These are phyloP conservation scores for Tapirus indicus DNA, from an alignment of 2,797 vertebrate genomes.

Conservation along the genomic window DNA sequence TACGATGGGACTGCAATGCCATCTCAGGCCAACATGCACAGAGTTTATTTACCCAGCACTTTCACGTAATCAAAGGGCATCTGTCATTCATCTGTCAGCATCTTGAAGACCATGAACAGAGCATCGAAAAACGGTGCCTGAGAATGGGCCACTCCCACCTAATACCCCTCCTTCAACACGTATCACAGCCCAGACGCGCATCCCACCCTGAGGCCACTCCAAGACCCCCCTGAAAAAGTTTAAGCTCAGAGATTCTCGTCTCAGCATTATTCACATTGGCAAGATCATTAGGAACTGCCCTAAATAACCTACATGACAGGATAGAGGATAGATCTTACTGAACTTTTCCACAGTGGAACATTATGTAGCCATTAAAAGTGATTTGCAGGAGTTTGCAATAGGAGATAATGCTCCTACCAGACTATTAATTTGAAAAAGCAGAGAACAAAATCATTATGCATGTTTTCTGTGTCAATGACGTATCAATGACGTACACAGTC, in stretches of 20 bases:
- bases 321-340: too few species aligned
- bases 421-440: background rate
- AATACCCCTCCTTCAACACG: accelerated
- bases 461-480: background rate
- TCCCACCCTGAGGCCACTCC: accelerated
- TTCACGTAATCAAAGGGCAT: too few species aligned
- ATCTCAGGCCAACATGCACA: background rate
- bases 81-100: background rate
- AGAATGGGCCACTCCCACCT: accelerated
- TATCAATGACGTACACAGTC: background rate
- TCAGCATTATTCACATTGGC: background rate
- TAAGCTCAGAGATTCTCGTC: background rate
- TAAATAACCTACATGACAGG: background rate
- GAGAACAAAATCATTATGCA: background rate
- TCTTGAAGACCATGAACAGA: background rate
- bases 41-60: background rate
- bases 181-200: accelerated
- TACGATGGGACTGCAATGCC: background rate
- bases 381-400: background rate
- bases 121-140: background rate
- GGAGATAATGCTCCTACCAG: too few species aligned
- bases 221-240: too few species aligned
- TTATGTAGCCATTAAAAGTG: background rate
- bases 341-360: background rate
- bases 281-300: background rate